These are phyloP conservation scores for Acanthopleura granulata DNA, from an alignment of 2,888 invertebrate species.

Conservation along the genomic window DNA sequence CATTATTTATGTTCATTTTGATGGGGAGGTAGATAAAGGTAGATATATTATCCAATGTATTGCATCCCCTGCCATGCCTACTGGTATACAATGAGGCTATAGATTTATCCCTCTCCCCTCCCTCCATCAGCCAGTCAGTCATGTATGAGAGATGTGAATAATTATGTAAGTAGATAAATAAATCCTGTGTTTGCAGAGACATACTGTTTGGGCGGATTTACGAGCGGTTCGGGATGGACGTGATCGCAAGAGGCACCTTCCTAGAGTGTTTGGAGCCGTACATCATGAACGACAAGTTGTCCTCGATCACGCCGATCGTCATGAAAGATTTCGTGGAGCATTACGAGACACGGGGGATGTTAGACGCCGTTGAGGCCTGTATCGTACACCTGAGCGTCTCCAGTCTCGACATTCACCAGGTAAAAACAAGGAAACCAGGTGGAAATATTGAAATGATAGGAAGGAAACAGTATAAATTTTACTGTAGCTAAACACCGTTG, in stretches of 20 bases:
- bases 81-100: too few species aligned
- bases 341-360: conserved; percentile 76
- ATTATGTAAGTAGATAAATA: too few species aligned
- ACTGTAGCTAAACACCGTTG: too few species aligned
- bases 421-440: too few species aligned
- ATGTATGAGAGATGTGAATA: too few species aligned
- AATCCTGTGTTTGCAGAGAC: conserved; percentile 52
- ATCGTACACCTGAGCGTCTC: conserved; percentile 81
- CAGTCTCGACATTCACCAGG: conserved; percentile 84
- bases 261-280: conserved; percentile 80
- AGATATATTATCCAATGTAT: too few species aligned
- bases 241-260: conserved; percentile 77
- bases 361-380: conserved; percentile 79
- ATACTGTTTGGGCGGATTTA: conserved; percentile 74
- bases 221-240: conserved; percentile 75
- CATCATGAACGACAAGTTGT: conserved; percentile 77
- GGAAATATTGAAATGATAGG: neutral
- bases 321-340: conserved; percentile 81
- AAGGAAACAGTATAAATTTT: too few species aligned
- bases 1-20: too few species aligned
- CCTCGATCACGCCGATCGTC: conserved; percentile 77
- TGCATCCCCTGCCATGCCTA: too few species aligned
- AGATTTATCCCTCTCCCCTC: too few species aligned
- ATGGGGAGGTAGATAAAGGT: too few species aligned
- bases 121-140: too few species aligned